Evolutionary conservation across 2,888 invertebrate species (phyloP), one percentile per base, ranked within the genome.

Genomic region (Parasteatoda lunata): DNA sequence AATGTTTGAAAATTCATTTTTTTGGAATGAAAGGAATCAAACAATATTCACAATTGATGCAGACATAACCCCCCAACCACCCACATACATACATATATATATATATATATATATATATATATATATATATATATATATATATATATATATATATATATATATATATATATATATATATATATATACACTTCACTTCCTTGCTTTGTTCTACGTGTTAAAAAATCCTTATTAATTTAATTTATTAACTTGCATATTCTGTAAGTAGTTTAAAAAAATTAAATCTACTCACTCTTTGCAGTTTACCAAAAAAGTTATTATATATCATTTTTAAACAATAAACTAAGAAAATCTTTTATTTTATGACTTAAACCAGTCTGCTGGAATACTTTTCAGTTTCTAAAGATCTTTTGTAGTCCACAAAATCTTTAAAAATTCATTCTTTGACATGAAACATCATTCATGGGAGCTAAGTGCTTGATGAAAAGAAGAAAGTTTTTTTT

Each of bases 381-480:
- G 30, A 11, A 71, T 64, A n/a, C 15, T 15, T 11, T 70, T n/a
- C 49, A 11, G 30, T 48, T 48, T n/a, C 30, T 48, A 64, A 70
- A 9, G 71, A 30, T 64, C 65, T 68, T 68, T 80, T 80, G 80
- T 80, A 66, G 65, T 80, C 80, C 72, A 65, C 51, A 51, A 68
- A 72, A 66, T 72, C 52, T 73, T 80, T 80, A 73, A 80, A 80
- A 80, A 80, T 80, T 80, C 80, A 80, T 80, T 73, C 71, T 73
- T 66, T 30, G 52, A 73, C 80, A 80, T 80, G 73, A 80, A 80
- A 80, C 80, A 51, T 80, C 80, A 72, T 64, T 80, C 80, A 73
- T 59, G 11, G 66, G 30, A 66, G 71, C 80, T 80, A 80, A 80
- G 80, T 80, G 80, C 73, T 52, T 72, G 80, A 73, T 73, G 80